phyloP scores from a whole-genome alignment of 2,113 vertebrate species.

The Mustela nigripes region DNA sequence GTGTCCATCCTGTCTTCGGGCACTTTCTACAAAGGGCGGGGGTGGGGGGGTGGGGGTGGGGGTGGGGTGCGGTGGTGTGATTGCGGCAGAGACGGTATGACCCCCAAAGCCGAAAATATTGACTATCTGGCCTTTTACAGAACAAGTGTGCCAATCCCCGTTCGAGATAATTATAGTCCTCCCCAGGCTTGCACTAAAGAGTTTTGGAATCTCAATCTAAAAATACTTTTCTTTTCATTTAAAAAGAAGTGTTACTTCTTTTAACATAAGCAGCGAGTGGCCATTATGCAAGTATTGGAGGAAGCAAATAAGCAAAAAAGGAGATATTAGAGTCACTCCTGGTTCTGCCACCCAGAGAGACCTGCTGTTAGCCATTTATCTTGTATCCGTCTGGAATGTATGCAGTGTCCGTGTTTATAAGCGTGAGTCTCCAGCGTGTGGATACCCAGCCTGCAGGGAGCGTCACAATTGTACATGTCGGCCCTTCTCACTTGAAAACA shows the following conservation, averaged over 20 bases:
- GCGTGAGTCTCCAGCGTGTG: neutral
- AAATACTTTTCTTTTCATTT: conserved; percentile 68
- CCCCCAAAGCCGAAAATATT: neutral
- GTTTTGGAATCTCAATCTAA: conserved; percentile 54
- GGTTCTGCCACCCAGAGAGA: neutral
- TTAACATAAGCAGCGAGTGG: neutral
- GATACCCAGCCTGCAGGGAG: neutral
- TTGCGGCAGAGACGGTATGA: neutral
- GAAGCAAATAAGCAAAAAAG: conserved; percentile 34
- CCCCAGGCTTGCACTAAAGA: neutral
- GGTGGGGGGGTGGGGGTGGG: neutral
- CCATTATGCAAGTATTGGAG: conserved; percentile 43
- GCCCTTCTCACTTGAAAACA: neutral
- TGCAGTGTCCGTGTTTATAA: too few relatives aligned
- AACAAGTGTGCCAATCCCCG: conserved; percentile 8
- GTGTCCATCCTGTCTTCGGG: neutral
- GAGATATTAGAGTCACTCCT: neutral
- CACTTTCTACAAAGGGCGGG: neutral
- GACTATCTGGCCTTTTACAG: conserved; percentile 9
- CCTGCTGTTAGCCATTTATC: neutral
- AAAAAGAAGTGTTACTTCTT: conserved; percentile 52
- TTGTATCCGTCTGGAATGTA: neutral
- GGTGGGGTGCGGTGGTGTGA: neutral
- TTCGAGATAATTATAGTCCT: conserved; percentile 36
- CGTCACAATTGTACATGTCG: neutral